Conservation (phyloP, 2,113 vertebrate species). For the Lota lota region DNA sequence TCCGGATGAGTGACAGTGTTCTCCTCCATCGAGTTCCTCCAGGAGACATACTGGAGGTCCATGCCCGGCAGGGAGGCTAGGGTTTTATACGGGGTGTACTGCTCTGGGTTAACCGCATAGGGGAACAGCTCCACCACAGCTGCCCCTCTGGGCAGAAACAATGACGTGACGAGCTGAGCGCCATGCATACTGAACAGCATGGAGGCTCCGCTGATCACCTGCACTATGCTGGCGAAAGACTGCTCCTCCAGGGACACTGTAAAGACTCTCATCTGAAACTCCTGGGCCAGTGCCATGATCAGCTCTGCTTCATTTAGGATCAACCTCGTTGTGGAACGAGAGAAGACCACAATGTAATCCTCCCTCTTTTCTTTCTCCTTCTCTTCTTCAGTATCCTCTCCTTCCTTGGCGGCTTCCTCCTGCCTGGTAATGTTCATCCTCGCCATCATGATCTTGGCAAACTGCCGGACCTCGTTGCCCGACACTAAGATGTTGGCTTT, state of each 20-base stretch:
- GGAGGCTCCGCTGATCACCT: conserved; percentile 82
- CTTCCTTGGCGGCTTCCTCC: conserved; percentile 60
- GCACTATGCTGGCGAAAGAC: conserved; percentile 82
- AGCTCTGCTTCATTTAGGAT: conserved; percentile 95
- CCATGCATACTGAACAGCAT: conserved; percentile 97
- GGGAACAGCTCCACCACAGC: conserved; percentile 91
- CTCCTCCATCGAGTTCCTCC: conserved; percentile 83
- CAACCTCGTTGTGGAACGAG: conserved; percentile 86
- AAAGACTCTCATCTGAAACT: conserved; percentile 94
- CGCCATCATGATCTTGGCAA: conserved; percentile 79
- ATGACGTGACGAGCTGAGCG: conserved; percentile 87
- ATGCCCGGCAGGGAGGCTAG: conserved; percentile 89
- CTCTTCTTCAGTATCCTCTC: conserved; percentile 36
- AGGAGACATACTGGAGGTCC: conserved; percentile 92
- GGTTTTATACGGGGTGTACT: conserved; percentile 96
- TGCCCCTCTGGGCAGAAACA: conserved; percentile 91
- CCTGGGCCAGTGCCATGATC: conserved; percentile 87
- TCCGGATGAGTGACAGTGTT: conserved; percentile 85
- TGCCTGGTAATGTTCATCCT: conserved; percentile 82
- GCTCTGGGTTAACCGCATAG: conserved; percentile 92
- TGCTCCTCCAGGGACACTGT: conserved; percentile 92
- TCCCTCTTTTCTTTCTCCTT: conserved; percentile 54
- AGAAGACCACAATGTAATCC: conserved; percentile 91
- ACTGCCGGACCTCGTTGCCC: conserved; percentile 91
- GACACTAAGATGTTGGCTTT: conserved; percentile 96